phyloP scores from a whole-genome alignment of 2,797 vertebrate genomes.

The Pipistrellus nathusii region DNA sequence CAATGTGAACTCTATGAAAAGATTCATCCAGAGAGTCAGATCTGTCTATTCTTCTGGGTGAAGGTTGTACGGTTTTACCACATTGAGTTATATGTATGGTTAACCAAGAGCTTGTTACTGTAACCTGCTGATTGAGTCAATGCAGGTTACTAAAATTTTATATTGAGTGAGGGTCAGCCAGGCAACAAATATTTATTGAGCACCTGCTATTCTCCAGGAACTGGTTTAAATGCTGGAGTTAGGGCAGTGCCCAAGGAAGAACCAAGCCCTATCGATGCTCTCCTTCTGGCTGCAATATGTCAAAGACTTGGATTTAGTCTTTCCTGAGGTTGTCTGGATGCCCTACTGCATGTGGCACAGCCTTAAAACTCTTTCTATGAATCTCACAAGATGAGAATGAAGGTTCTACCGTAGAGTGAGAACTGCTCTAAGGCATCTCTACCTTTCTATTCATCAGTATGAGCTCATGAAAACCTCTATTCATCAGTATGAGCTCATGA shows the following conservation, averaged over 20 bases:
- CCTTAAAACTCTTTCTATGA: neutral
- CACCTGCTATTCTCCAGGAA: neutral
- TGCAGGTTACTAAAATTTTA: neutral
- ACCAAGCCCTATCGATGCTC: neutral
- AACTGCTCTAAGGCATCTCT: neutral
- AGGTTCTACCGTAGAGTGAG: neutral
- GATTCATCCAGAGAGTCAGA: neutral
- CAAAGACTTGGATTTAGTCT: neutral
- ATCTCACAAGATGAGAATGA: neutral
- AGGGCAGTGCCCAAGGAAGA: neutral
- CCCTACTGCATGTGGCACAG: fast-evolving
- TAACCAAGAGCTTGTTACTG: neutral
- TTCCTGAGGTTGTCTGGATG: neutral
- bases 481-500: neutral
- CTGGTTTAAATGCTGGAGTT: neutral
- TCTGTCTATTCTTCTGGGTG: neutral
- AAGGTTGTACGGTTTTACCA: neutral
- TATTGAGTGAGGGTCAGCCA: neutral
- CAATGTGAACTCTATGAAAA: neutral
- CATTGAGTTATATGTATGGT: neutral
- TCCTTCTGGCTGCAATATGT: neutral
- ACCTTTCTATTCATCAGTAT: neutral
- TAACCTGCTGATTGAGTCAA: neutral
- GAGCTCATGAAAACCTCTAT: neutral
- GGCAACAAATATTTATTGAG: neutral